phyloP scores from a whole-genome alignment of 2,113 vertebrate genomes.

The Zosterops hypoxanthus region DNA sequence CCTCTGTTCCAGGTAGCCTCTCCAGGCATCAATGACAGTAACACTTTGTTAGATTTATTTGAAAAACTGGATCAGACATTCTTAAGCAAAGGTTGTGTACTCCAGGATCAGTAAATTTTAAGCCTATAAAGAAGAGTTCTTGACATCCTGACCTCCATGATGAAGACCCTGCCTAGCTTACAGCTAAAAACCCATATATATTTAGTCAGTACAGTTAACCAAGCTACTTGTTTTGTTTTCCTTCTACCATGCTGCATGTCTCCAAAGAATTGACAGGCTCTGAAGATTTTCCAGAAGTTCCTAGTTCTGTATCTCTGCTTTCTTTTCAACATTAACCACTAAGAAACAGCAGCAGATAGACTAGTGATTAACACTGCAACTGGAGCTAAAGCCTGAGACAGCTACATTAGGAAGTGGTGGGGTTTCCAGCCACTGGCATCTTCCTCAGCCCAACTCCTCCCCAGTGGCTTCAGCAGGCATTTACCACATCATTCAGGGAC shows the following conservation, averaged over 20 bases:
- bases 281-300: background rate
- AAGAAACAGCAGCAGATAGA: background rate
- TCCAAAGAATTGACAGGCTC: background rate
- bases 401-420: background rate
- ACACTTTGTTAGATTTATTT: background rate
- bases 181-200: accelerated
- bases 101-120: background rate
- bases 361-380: background rate
- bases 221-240: background rate
- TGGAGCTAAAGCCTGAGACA: background rate
- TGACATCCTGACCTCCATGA: background rate
- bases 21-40: background rate
- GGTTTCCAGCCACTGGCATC: background rate
- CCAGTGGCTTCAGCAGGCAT: background rate
- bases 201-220: background rate
- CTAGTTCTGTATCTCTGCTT: background rate
- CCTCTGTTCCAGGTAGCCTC: background rate
- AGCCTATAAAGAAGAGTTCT: background rate
- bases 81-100: background rate
- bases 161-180: background rate
- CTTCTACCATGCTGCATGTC: background rate
- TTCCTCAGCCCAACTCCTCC: background rate
- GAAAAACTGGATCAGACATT: background rate
- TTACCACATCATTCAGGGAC: background rate
- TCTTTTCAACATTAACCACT: background rate